phyloP scores from a whole-genome alignment of 2,113 vertebrate genomes.

The Ciconia boyciana region DNA sequence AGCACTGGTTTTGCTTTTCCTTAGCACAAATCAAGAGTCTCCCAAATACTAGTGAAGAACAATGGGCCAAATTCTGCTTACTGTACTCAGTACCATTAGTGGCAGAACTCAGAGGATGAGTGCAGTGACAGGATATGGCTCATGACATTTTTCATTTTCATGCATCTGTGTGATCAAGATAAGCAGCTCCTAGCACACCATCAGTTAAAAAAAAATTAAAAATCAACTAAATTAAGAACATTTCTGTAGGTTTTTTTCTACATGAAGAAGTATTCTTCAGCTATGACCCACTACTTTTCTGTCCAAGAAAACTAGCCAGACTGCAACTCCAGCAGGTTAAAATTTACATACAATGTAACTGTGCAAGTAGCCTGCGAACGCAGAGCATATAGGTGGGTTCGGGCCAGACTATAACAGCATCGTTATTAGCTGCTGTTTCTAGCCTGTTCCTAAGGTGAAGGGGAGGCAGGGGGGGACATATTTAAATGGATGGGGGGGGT shows the following conservation, averaged over 20 bases:
- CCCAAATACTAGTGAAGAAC: neutral
- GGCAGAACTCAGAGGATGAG: neutral
- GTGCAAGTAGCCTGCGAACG: neutral
- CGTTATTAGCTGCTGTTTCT: neutral
- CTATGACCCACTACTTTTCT: neutral
- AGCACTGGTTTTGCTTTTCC: neutral
- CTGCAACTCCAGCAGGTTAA: neutral
- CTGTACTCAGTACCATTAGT: fast-evolving
- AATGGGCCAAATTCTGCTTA: neutral
- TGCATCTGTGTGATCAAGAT: neutral
- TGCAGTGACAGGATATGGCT: neutral
- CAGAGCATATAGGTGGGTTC: neutral
- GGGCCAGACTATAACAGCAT: neutral
- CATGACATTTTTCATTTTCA: neutral
- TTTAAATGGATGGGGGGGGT: neutral
- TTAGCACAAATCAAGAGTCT: neutral
- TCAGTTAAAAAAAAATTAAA: neutral
- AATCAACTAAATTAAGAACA: neutral
- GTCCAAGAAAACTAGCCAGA: neutral
- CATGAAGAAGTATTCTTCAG: neutral
- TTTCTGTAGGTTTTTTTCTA: neutral
- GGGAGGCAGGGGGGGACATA: no score
- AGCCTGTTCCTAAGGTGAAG: neutral
- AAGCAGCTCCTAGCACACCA: neutral
- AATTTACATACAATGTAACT: neutral